Conservation (phyloP, 1,140 invertebrate genomes). For the Bathynomus jamesi region DNA sequence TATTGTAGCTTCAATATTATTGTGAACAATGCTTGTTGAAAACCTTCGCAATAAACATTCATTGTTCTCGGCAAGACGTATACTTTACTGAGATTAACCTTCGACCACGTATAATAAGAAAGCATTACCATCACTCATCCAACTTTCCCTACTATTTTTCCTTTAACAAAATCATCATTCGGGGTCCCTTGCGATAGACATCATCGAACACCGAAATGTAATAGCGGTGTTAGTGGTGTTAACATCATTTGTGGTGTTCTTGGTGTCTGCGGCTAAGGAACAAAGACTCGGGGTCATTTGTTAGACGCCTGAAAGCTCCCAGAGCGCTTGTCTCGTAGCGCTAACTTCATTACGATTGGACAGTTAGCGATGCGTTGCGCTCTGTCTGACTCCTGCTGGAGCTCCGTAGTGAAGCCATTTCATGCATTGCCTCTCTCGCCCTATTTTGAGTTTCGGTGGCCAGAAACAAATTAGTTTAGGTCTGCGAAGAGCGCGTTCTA, state of each 20-base stretch:
- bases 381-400: not conserved
- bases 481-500: not conserved
- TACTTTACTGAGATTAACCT: not conserved
- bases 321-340: not conserved
- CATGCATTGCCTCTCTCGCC: not conserved
- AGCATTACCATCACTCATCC: not conserved
- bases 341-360: not conserved
- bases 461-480: not conserved
- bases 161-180: not conserved
- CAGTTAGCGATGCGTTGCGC: not conserved
- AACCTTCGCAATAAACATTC: not conserved
- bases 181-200: no score
- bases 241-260: not conserved
- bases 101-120: not conserved
- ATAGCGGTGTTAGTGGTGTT: not conserved
- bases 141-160: not conserved
- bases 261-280: not conserved
- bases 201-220: not conserved
- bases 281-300: not conserved
- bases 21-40: not conserved
- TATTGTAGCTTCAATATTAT: no score
- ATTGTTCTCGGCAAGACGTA: not conserved
- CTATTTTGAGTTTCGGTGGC: not conserved
- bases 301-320: not conserved
- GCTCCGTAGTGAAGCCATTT: not conserved